Base-by-base conservation (phyloP, 2,888 invertebrate species). In the Drosophila glabriapex region DNA sequence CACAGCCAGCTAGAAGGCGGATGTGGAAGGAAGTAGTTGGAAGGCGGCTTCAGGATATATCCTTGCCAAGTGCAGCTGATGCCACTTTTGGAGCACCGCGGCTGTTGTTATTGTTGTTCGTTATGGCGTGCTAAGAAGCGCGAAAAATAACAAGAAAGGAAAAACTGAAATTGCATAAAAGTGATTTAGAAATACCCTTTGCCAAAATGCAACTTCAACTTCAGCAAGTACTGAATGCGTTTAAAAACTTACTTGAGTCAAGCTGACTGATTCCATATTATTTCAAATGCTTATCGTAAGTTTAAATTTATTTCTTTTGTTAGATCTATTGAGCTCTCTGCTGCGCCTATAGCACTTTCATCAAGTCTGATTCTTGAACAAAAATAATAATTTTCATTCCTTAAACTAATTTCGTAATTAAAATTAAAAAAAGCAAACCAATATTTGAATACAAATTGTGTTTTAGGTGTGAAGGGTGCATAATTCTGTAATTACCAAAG, bases 1-100 rank as follows among this genome's bases (percentile, higher is more conserved):
- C 84, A 68, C 68, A 76, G 77, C 56, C 70, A 73, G 76, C 55
- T 69, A 62, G 70, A 52, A 19, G 39, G 31, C 43, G 25, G 43
- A 25, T 25, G 28, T 19, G 14, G 33, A 31, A 28, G 41, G 55
- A 49, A 16, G 28, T 19, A 6, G 28, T 14, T 37, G 52, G 76
- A 72, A 80, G 73, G 41, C 69, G 76, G 73, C 73, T 73, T 16
- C 78, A 80, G 83, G 80, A 87, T 83, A 87, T 87, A 83, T 85
- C 78, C 83, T 55, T 81, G 80, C 72, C 85, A 86, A 89, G 80
- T 86, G 85, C 85, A 87, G 89, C 86, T 89, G 86, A 87, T 83
- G 83, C 86, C 78, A 85, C 82, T 89, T 87, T 87, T 85, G 80
- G 89, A 46, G 31, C 87, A 82, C 85, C 78, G 73, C 85, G 82